phyloP scores from a whole-genome alignment of 2,888 invertebrate species.

The Ichneumoninae sp. region DNA sequence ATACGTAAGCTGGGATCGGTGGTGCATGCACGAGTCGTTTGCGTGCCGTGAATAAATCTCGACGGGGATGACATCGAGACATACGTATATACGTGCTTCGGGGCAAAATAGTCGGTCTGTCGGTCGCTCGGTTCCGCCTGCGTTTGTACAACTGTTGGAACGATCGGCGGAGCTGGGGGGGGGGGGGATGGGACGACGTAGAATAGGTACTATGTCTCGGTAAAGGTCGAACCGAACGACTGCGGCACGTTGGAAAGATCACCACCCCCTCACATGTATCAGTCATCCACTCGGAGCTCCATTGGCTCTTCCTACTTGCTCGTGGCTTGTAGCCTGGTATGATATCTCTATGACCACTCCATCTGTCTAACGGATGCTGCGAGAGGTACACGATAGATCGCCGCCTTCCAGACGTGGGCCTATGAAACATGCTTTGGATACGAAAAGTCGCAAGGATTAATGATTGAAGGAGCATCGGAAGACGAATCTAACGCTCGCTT shows the following conservation, averaged over 20 bases:
- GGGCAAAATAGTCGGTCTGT: constrained; percentile 46
- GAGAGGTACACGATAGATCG: not conserved
- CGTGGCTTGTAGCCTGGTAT: not conserved
- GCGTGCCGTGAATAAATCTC: constrained; percentile 75
- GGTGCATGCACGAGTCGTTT: constrained; percentile 66
- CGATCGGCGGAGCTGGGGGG: not conserved
- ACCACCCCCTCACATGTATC: constrained; percentile 25
- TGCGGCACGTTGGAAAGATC: constrained; percentile 36
- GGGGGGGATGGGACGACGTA: not conserved
- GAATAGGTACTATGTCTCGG: constrained; percentile 16
- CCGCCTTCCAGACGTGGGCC: not conserved
- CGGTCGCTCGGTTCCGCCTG: constrained; percentile 35
- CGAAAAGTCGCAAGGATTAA: not conserved
- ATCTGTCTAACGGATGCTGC: constrained; percentile 5
- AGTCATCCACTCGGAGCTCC: constrained; percentile 14
- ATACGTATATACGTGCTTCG: constrained; percentile 37
- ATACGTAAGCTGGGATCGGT: constrained; percentile 59
- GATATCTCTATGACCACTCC: constrained; percentile 24
- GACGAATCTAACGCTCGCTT: not conserved
- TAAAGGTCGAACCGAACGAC: constrained; percentile 48
- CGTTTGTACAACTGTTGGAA: constrained; percentile 22
- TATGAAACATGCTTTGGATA: not conserved
- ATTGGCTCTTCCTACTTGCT: constrained; percentile 15
- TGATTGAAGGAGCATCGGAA: not conserved
- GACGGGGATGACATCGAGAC: constrained; percentile 64